Percentiles rank a stretch among this genome's conserved stretches.
Conservation (phyloP, 2,888 invertebrate genomes). For the Scaptomyza caliginosa region DNA sequence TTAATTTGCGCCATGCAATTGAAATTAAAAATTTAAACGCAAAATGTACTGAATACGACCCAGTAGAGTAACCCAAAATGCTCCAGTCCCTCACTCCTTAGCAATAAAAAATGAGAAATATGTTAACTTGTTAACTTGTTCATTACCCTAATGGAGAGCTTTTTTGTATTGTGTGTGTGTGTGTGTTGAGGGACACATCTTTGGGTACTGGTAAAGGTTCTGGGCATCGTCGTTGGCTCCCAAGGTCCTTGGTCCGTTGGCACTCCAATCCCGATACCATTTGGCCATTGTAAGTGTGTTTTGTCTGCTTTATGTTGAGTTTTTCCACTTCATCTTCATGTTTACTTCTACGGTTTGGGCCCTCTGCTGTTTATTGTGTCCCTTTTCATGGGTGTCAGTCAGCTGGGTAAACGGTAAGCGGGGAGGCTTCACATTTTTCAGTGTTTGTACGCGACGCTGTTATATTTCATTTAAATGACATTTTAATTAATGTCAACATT, state of each 20-base stretch:
- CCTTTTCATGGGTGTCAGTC: conserved; percentile 49
- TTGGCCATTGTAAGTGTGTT: conserved; percentile 38
- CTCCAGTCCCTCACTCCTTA: conserved; percentile 4
- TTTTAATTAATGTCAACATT: conserved; percentile 80
- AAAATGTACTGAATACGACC: conserved; percentile 18
- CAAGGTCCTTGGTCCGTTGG: conserved; percentile 2
- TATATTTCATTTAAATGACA: conserved; percentile 77
- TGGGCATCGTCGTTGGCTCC: background rate
- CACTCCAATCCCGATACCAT: conserved; percentile 46
- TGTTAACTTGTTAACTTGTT: conserved; percentile 78
- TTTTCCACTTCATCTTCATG: conserved; percentile 14
- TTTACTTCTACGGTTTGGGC: conserved; percentile 10
- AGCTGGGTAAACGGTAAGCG: conserved; percentile 44
- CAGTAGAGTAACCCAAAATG: background rate
- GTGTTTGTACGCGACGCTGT: conserved; percentile 48
- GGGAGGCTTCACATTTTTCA: conserved; percentile 67
- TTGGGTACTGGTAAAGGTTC: background rate
- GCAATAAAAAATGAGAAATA: conserved; percentile 74
- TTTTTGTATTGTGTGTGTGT: conserved; percentile 51
- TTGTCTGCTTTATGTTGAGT: conserved; percentile 50
- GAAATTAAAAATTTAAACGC: conserved; percentile 75
- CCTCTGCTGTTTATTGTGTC: conserved; percentile 60
- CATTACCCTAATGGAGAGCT: conserved; percentile 77
- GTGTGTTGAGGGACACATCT: background rate
- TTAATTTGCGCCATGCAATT: conserved; percentile 64